phyloP scores from a whole-genome alignment of 92 coral and sea anemone species.

The Pocillopora grandis region DNA sequence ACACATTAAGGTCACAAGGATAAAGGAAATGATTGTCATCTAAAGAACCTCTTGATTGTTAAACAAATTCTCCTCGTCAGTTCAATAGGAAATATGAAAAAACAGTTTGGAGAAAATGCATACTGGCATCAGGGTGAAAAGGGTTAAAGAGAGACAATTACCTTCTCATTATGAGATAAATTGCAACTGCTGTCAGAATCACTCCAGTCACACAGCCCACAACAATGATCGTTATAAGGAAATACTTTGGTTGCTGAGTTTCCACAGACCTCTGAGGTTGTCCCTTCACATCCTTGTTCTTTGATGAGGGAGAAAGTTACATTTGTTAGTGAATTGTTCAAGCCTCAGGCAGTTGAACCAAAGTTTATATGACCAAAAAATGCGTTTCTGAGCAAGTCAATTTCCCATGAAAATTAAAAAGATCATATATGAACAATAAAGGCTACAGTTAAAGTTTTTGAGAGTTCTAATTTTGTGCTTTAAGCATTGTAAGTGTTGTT shows the following conservation, averaged over 20 bases:
- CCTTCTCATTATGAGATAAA: conserved; percentile 92
- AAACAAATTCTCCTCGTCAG: no score
- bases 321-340: background rate
- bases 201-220: conserved; percentile 97
- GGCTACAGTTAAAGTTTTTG: no score
- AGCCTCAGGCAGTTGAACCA: background rate
- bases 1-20: no score
- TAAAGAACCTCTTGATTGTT: no score
- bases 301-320: background rate
- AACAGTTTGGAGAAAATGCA: no score
- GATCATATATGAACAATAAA: no score
- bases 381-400: background rate
- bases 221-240: conserved; percentile 78
- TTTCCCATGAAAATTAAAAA: no score
- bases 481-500: no score
- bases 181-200: conserved; percentile 88
- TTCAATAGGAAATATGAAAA: no score
- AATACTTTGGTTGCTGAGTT: conserved; percentile 71
- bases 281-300: conserved; percentile 28
- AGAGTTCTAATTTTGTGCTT: no score
- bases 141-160: background rate
- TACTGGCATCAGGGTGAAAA: no score
- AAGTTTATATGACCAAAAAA: background rate
- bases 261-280: conserved; percentile 39
- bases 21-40: no score